Base-by-base conservation (phyloP, 2,888 invertebrate species). In the Hirtodrosophila trivittata region DNA sequence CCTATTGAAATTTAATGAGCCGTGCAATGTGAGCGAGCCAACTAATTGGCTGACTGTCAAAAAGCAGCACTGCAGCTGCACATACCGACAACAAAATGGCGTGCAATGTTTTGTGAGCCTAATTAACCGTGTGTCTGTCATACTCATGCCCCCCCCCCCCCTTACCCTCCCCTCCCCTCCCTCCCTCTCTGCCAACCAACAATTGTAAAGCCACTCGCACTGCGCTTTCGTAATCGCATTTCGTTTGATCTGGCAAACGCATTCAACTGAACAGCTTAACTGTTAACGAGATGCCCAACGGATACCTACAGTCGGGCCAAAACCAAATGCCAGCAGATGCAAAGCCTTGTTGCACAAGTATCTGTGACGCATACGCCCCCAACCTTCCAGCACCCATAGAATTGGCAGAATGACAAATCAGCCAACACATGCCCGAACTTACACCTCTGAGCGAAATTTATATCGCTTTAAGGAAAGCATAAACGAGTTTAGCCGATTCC, bases 1-100 rank as follows among this genome's bases (percentile, higher is more conserved):
- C 13, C 51, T 32, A 75, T 82, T 69, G 50, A 56, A 47, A 70
- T 64, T 78, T 76, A 80, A 86, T 80, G 86, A 86, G 86, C 51
- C 42, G 57, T 73, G 62, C 52, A 50, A 70, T 78, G 83, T 58
- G 62, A 39, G 41, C 5, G 18, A 58, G 62, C 62, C 71, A 74
- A 43, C 41, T 51, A 54, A 54, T 66, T 85, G 78, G 86, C 75
- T 50, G 54, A 32, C 55, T 85, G 78, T 82, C 78, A 78, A 75
- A 72, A 50, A 50, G 60, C 47, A 50, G 58, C 10, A 37, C 42
- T 46, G 55, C 63, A 75, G 72, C 46, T 65, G 58, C 69, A 28
- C 28, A 43, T 26, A 41, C 59, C 46, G 78, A 75, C 78, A 82
- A 62, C 68, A 56, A 72, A 82, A 75, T 78, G 78, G 83, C 69